Evolutionary conservation across 2,797 vertebrate genomes (phyloP).

Genomic region (Buphagus erythrorhynchus): DNA sequence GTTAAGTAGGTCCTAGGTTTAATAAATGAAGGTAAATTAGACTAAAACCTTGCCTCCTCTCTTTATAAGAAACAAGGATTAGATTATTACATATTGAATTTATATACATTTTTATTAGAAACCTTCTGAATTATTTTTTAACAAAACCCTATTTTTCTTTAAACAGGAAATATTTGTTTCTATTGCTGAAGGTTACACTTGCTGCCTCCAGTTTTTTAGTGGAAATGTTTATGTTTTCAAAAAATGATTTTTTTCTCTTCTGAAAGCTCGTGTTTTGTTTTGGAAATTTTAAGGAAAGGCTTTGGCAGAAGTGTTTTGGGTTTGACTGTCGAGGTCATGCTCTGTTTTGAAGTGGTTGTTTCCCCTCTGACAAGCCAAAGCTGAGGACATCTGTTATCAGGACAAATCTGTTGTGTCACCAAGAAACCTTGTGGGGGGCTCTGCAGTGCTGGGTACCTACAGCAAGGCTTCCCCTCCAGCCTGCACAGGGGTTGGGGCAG

Average conservation of each 20-base stretch:
- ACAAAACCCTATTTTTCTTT: background rate
- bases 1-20: background rate
- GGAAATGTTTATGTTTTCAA: background rate
- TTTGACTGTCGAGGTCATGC: background rate
- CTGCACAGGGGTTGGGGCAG: fast-evolving
- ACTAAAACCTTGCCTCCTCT: background rate
- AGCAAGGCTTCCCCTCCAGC: background rate
- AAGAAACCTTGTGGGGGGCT: background rate
- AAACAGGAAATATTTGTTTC: background rate
- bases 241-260: background rate
- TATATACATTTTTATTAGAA: background rate
- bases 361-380: background rate
- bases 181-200: background rate
- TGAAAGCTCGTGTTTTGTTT: background rate
- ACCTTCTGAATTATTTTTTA: background rate
- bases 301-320: background rate
- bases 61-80: background rate
- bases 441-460: background rate
- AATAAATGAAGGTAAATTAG: background rate
- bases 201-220: background rate
- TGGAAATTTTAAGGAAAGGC: background rate
- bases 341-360: background rate
- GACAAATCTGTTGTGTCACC: background rate
- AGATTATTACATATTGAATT: background rate
- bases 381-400: background rate